These are phyloP conservation scores for Carlito syrichta DNA, from an alignment of 2,113 vertebrate species.

Conservation along the genomic window DNA sequence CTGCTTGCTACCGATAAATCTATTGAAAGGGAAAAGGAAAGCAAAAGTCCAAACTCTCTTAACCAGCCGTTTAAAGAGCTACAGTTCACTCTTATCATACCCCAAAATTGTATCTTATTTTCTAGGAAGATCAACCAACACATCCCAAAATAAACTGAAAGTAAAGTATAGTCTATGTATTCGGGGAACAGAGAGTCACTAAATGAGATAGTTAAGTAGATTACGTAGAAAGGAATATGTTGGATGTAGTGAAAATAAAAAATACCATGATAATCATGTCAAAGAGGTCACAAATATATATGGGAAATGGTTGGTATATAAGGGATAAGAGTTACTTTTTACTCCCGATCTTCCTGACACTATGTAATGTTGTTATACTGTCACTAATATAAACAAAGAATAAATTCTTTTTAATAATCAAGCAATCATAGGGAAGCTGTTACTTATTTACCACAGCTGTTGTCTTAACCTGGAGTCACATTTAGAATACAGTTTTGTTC, in stretches of 20 bases:
- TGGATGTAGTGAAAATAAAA: neutral
- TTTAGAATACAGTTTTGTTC: neutral
- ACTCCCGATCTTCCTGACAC: neutral
- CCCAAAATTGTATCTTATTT: neutral
- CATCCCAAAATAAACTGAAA: neutral
- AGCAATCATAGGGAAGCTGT: neutral
- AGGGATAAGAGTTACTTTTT: neutral
- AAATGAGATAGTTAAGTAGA: neutral
- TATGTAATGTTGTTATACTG: neutral
- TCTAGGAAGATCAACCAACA: slow-evolving; percentile 12
- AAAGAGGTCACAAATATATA: neutral
- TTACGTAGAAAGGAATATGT: neutral
- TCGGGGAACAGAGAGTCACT: neutral
- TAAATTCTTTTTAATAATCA: neutral
- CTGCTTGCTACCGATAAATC: neutral
- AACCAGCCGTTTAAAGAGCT: neutral
- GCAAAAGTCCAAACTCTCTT: neutral
- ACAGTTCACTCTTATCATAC: neutral
- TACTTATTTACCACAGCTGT: neutral
- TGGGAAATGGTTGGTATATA: neutral
- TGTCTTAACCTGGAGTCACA: neutral
- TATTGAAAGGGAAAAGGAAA: neutral
- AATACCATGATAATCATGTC: neutral
- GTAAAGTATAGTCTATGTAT: neutral
- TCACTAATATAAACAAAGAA: neutral